These are phyloP conservation scores for Blennius ocellaris DNA, from an alignment of 2,113 vertebrate genomes.

Conservation along the genomic window DNA sequence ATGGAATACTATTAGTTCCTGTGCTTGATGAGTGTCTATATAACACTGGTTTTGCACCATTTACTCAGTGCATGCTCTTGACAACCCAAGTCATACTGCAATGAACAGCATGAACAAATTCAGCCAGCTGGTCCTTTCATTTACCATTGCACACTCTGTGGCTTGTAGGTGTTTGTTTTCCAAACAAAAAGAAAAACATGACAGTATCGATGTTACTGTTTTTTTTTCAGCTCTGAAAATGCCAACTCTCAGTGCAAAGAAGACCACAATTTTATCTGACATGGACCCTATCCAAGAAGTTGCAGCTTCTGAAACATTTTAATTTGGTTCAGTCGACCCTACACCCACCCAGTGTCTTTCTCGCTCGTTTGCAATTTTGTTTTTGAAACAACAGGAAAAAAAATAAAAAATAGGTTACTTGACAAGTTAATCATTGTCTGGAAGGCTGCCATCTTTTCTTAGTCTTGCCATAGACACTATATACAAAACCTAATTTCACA, in stretches of 20 bases:
- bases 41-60: slow-evolving; percentile 7
- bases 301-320: slow-evolving; percentile 38
- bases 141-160: neutral
- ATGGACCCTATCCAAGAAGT: slow-evolving; percentile 84
- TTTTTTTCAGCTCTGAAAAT: slow-evolving; percentile 7
- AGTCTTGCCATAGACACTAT: slow-evolving; percentile 7
- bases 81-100: slow-evolving; percentile 1
- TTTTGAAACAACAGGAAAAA: slow-evolving; percentile 58
- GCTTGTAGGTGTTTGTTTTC: slow-evolving; percentile 18
- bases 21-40: neutral
- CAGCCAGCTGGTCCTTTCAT: slow-evolving; percentile 22
- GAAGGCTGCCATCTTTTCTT: slow-evolving; percentile 46
- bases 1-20: neutral
- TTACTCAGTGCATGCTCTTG: slow-evolving; percentile 18
- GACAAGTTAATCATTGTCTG: slow-evolving; percentile 78
- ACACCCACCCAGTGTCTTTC: slow-evolving; percentile 37
- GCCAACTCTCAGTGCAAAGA: slow-evolving; percentile 63
- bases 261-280: slow-evolving; percentile 86
- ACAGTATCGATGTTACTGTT: neutral
- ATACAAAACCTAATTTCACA: slow-evolving; percentile 34
- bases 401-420: slow-evolving; percentile 78
- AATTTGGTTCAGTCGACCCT: slow-evolving; percentile 31
- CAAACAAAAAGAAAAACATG: neutral
- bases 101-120: slow-evolving; percentile 11
- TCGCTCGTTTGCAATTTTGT: slow-evolving; percentile 32